Conservation (phyloP, 2,797 vertebrate genomes). For the Danionella dracula region DNA sequence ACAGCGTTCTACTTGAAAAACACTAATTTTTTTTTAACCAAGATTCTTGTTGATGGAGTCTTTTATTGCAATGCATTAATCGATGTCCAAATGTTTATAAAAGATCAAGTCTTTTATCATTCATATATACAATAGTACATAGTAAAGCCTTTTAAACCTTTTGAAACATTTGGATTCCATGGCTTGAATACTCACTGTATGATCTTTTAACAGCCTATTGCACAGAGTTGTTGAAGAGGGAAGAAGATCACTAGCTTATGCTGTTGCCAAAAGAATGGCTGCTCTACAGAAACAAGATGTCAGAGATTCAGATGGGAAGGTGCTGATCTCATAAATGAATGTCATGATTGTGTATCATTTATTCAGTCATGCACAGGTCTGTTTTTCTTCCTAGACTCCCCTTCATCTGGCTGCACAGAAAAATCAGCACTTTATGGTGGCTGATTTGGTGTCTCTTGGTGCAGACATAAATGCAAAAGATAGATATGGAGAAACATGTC, state of each 20-base stretch:
- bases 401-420: conserved; percentile 78
- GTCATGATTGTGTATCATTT: background rate
- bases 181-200: background rate
- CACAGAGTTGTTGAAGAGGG: conserved; percentile 72
- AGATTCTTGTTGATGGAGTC: no score
- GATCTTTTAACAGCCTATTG: background rate
- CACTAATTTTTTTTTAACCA: no score
- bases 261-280: conserved; percentile 69
- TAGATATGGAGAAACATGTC: conserved; percentile 69
- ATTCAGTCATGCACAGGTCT: background rate
- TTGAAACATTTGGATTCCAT: no score
- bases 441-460: conserved; percentile 74
- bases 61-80: no score
- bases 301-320: conserved; percentile 73
- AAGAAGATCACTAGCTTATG: conserved; percentile 69
- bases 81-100: no score
- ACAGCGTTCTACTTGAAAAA: no score
- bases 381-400: conserved; percentile 65
- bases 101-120: no score
- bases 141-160: no score
- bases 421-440: conserved; percentile 80
- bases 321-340: conserved; percentile 44
- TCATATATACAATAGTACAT: no score
- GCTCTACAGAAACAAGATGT: conserved; percentile 65
- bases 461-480: conserved; percentile 71